Base-by-base conservation (phyloP, 2,113 vertebrate genomes). In the Bettongia penicillata region DNA sequence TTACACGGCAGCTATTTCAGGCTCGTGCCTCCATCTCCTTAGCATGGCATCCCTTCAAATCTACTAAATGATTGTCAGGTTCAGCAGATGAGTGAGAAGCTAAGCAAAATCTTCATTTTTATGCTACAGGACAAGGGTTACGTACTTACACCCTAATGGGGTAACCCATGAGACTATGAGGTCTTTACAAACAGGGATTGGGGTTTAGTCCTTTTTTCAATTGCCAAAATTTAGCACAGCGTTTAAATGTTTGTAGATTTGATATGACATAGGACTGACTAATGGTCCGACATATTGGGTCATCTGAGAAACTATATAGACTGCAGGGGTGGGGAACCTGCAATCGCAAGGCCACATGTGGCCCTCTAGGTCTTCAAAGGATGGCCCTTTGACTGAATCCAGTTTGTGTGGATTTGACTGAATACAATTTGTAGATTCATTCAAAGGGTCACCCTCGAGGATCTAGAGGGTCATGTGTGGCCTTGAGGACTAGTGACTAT, bases 21-120 rank as follows among this genome's bases (percentile, higher is more conserved):
- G 53, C 25, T 1, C 22, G 5, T 92, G 22, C 55, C 28, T 94
- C 37, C 10, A 53, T 93, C 90, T 96, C 90, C 11, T 94, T 91
- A 92, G 77, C 19, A 4, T 90, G 95, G 94, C 53, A 57, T 50
- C 49, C 48, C 90, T 51, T 97, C 25, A 26, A 91, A 93, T 90
- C 93, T 7, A 91, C 91, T 77, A 93, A 95, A 68, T 10, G 6
- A 51, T 43, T 96, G 57, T 91, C 48, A 94, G 43, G 37, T 0
- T 0, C 94, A 93, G 97, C 95, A 97, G 57, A 55, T 91, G 84
- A 77, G 3, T 84, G 92, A 94, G 93, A 96, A 97, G 91, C 53
- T 50, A 90, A 91, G 84, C 1, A 47, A 7, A 57, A 91, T 93
- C n/a, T 95, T 92, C 11, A 3, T 90, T 95, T 95, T 95, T 92